Base-by-base conservation (phyloP, 2,888 invertebrate genomes). In the Dynastes grantii region DNA sequence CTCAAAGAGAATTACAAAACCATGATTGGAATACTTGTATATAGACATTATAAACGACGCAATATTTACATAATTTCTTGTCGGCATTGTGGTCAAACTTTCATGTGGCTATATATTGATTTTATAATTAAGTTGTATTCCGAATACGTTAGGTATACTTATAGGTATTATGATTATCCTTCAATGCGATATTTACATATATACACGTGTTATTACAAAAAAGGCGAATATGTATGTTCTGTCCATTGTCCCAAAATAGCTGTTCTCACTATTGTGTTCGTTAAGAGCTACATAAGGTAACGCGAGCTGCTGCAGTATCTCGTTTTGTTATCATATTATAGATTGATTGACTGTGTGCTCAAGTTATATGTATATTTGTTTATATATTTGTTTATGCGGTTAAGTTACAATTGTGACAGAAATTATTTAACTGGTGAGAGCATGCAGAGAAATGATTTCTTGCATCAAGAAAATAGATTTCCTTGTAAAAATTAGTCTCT, bases 31-130 rank as follows among this genome's bases (percentile, higher is more conserved):
- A 58, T 58, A 22, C 22, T 22, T 22, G 22, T 22, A 58, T 16
- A 16, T 16, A 55, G 8, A 16, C n/a, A 22, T 58, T 58, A 58
- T 22, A 58, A 58, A 27, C 22, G 16, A 58, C 16, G 55, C 1
- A 58, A 22, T 8, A 58, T 58, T 58, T 58, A 58, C 55, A 58
- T 58, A 58, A 58, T 58, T 58, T 58, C 16, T 58, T 27, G 16
- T 58, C 55, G 55, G 55, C 6, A 22, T 58, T 58, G 55, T 58
- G 6, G 55, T 58, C 55, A 58, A 45, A 16, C 55, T 58, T 58
- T 58, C 22, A 58, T 22, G 55, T 58, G 55, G n/a, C 55, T 58
- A 22, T 16, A 22, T 16, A 58, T 58, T 58, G 55, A 58, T 58
- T 58, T 58, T n/a, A 58, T 58, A 58, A 58, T 58, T 58, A 58